These are phyloP conservation scores for Myathropa florea DNA, from an alignment of 2,888 invertebrate genomes.

Conservation along the genomic window DNA sequence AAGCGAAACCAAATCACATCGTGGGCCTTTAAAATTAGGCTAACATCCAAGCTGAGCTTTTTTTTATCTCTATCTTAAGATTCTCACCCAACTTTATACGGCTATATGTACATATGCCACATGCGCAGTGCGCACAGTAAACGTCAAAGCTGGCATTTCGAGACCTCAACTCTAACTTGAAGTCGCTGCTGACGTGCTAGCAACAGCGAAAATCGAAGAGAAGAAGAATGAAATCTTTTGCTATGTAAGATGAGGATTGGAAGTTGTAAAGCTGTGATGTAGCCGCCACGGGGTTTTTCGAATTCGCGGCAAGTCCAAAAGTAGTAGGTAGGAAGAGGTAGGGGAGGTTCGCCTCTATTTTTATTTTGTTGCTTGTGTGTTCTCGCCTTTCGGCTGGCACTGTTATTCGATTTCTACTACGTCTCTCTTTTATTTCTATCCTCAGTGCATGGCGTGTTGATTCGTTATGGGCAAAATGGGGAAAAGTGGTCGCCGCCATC, in stretches of 20 bases:
- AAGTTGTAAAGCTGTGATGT: conserved; percentile 43
- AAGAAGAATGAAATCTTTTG: conserved; percentile 18
- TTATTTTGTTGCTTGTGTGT: conserved; percentile 24
- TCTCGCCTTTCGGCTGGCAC: conserved; percentile 32
- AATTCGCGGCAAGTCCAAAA: neutral
- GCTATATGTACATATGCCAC: conserved; percentile 9
- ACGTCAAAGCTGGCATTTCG: conserved; percentile 42
- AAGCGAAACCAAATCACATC: neutral
- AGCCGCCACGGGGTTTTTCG: conserved; percentile 44
- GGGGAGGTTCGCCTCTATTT: conserved; percentile 34
- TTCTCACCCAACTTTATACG: neutral
- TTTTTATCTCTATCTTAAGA: neutral
- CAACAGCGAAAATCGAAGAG: neutral
- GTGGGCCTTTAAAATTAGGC: neutral
- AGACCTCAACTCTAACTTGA: conserved; percentile 8
- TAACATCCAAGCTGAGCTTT: neutral
- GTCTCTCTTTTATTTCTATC: conserved; percentile 28
- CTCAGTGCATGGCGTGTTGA: conserved; percentile 59
- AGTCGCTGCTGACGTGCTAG: conserved; percentile 1
- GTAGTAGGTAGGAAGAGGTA: conserved; percentile 9
- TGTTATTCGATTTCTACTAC: conserved; percentile 63
- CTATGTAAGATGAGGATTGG: conserved; percentile 19
- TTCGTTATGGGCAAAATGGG: conserved; percentile 59
- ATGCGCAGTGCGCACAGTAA: neutral
- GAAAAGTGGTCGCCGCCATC: conserved; percentile 45